Evolutionary conservation across 2,113 vertebrate genomes (phyloP), one percentile per base, ranked within the genome.

Genomic region (Ia io): DNA sequence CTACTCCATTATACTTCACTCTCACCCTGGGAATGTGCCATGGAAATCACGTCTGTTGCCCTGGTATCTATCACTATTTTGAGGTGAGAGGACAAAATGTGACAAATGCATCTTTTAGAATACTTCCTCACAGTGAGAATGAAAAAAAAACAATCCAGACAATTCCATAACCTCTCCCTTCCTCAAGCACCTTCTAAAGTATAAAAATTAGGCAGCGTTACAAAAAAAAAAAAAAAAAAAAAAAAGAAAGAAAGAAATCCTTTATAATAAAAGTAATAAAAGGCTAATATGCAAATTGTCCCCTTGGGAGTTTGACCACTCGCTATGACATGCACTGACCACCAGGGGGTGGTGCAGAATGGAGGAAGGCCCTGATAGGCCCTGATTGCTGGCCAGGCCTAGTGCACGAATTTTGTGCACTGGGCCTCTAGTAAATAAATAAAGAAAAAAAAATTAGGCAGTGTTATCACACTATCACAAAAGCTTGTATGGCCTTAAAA

Each of bases 1-100:
- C 42, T 65, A 44, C 53, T 88, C 42, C 25, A 74, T 71, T 65
- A 44, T 35, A 23, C 10, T 71, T 49, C 22, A 56, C 30, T 93
- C 51, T 89, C 28, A 92, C 5, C 10, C 35, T 71, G 25, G 17
- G 18, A 16, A 35, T 22, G 69, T 73, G 12, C 49, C 65, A 88
- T 8, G 84, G 49, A 94, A 84, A 90, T 84, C 53, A 87, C 16
- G 77, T 88, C 78, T 90, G 22, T 63, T 88, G 56, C 23, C 69
- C 22, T 89, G 30, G 44, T 35, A 90, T 65, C 53, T 95, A 90
- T 37, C n/a, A 83, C n/a, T 90, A 65, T 92, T 88, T 69, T 96
- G 73, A 93, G 18, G 35, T 79, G 22, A 91, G 61, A 96, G 30
- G 63, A 86, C 53, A 92, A 84, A 89, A 78, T 28, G 18, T 53